phyloP scores from a whole-genome alignment of 2,113 vertebrate species.

The Poecilia latipinna region DNA sequence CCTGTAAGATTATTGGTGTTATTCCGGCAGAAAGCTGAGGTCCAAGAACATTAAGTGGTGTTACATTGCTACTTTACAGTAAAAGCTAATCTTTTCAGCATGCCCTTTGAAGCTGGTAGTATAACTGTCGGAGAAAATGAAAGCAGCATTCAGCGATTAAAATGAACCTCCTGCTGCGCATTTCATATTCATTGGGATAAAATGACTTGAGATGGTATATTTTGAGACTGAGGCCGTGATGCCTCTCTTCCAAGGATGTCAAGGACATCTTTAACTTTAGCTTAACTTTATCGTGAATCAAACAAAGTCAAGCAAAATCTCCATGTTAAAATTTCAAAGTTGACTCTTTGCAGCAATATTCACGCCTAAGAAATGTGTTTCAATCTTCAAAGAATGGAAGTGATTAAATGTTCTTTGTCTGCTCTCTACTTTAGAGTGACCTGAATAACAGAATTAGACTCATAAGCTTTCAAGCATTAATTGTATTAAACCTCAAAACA shows the following conservation, averaged over 20 bases:
- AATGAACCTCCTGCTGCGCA: background rate
- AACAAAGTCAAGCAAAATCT: no score
- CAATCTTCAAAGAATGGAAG: no score
- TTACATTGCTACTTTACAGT: conserved; percentile 1
- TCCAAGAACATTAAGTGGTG: background rate
- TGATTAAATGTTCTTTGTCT: background rate
- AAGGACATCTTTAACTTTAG: background rate
- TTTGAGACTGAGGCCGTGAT: conserved; percentile 7
- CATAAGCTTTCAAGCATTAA: background rate
- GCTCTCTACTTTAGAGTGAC: background rate
- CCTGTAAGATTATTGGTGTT: background rate
- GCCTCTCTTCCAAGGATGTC: conserved; percentile 4
- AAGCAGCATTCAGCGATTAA: conserved; percentile 1
- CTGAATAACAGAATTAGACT: background rate
- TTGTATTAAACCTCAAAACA: conserved; percentile 4
- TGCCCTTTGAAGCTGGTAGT: background rate
- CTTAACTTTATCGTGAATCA: background rate
- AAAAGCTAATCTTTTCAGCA: conserved; percentile 1
- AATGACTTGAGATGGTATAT: conserved; percentile 16
- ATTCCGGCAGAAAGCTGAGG: background rate
- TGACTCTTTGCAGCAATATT: background rate
- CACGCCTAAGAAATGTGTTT: background rate
- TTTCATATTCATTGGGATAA: conserved; percentile 2
- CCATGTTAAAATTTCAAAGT: background rate
- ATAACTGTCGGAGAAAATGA: conserved; percentile 2